Evolutionary conservation across 2,797 vertebrate genomes (phyloP), one percentile per base, ranked within the genome.

Genomic region (Hyperoplus lanceolatus): DNA sequence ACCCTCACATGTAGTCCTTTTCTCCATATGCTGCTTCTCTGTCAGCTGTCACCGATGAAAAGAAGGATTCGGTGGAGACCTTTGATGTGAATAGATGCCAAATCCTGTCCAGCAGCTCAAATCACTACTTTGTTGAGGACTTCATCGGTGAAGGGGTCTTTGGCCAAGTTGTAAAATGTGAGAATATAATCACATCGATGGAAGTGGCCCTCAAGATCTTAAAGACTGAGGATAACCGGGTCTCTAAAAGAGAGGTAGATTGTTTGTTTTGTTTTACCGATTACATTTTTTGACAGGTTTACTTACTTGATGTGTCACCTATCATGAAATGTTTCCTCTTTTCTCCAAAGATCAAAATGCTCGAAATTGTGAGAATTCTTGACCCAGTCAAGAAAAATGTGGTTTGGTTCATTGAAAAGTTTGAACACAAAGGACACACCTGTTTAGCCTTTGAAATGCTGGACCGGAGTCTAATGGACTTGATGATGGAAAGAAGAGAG

Each of bases 381-480:
- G 53, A 65, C 54, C 50, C 71, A 2, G 38, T 6, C 9, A 42
- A 57, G n/a, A 56, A 8, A 1, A 73, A 49, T 2, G 5, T 73
- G 53, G n/a, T 48, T 10, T 7, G 6, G 2, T 50, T 64, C n/a
- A 16, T 64, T 6, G n/a, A 42, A 1, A 13, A 0, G 54, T 57
- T 73, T 21, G 4, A 49, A 49, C 0, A 21, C 53, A 15, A 16
- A 5, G 59, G 43, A 15, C 42, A 41, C 0, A 64, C 61, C 8
- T 73, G 60, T 46, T n/a, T 56, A 1, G 36, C 45, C 11, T 73
- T 64, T 29, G 36, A 64, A 21, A 41, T 41, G 53, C n/a, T 73
- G 0, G 21, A 56, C 36, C 18, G 12, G 51, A 64, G 16, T 73
- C 61, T 57, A 6, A 4, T 8, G 29, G 16, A 64, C 1, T n/a